phyloP scores from a whole-genome alignment of 2,888 invertebrate genomes.

The Oscheius sp. region DNA sequence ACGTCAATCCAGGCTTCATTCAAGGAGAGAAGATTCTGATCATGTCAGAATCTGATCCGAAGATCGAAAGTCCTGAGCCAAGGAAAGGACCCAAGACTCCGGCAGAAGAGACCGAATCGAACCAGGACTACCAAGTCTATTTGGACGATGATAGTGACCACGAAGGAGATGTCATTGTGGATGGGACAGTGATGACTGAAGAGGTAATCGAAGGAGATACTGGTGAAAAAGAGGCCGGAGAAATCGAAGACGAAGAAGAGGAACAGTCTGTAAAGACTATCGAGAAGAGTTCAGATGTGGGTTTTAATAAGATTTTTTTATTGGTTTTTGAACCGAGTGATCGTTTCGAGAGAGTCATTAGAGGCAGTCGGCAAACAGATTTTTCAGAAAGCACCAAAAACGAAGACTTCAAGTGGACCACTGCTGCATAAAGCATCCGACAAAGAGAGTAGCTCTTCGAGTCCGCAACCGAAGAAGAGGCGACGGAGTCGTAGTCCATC shows the following conservation, averaged over 20 bases:
- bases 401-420: not conserved
- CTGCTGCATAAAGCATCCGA: not conserved
- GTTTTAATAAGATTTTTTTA: not conserved
- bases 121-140: not conserved
- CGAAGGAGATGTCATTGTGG: not conserved
- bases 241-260: not conserved
- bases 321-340: not conserved
- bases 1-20: slow-evolving; percentile 15
- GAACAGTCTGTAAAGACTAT: not conserved
- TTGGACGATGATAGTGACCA: slow-evolving; percentile 4
- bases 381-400: not conserved
- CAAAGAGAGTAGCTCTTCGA: not conserved
- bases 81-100: slow-evolving; percentile 9
- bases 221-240: not conserved
- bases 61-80: not conserved
- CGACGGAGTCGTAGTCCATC: too few species aligned
- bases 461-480: too few species aligned
- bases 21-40: not conserved
- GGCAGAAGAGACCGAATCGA: not conserved
- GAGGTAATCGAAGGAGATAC: not conserved
- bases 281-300: not conserved
- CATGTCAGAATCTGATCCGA: not conserved
- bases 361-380: slow-evolving; percentile 3
- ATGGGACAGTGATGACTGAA: not conserved
- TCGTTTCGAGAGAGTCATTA: not conserved